phyloP scores from a whole-genome alignment of 2,888 invertebrate species.

The Acleris holmiana region DNA sequence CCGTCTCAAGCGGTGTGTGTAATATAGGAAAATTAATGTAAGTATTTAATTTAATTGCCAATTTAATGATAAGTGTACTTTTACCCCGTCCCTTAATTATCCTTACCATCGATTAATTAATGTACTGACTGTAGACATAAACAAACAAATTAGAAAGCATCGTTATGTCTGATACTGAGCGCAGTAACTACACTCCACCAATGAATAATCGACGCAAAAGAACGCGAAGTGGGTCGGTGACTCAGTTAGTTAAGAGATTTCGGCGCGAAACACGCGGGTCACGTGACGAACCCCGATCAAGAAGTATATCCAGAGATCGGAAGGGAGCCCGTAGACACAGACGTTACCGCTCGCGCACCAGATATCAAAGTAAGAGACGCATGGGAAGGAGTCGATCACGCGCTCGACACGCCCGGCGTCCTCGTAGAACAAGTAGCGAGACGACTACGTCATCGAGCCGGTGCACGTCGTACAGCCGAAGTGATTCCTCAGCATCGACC shows the following conservation, averaged over 20 bases:
- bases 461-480: neutral
- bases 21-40: no score
- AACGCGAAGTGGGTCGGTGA: neutral
- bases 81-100: no score
- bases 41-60: no score
- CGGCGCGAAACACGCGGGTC: neutral
- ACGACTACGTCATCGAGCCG: neutral
- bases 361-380: neutral
- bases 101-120: no score
- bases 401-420: neutral
- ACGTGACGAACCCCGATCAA: neutral
- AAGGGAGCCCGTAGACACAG: neutral
- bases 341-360: neutral
- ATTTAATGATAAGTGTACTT: no score
- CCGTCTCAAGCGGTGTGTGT: no score
- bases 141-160: neutral
- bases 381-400: conserved; percentile 3
- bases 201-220: neutral
- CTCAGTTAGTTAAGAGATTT: neutral
- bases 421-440: neutral
- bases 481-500: neutral
- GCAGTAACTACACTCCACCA: neutral
- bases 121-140: no score
- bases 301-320: neutral
- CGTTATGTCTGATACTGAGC: conserved; percentile 1